Evolutionary conservation across 2,113 vertebrate species (phyloP).

Genomic region (Lates calcarifer): DNA sequence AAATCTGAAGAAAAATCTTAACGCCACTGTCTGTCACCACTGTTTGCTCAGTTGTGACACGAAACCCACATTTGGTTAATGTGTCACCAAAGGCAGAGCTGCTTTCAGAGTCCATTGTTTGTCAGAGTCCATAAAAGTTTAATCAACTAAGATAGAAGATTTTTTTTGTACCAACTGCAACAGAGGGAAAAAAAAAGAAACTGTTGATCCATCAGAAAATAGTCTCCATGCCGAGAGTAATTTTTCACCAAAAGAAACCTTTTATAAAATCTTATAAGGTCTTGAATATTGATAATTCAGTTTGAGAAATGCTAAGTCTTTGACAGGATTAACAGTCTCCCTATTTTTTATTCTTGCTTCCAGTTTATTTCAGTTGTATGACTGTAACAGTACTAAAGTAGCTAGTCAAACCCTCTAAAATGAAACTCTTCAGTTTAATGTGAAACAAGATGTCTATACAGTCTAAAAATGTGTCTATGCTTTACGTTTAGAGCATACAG

Average conservation of each 20-base stretch:
- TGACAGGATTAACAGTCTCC: not conserved
- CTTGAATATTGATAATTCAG: not conserved
- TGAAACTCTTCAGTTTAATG: not conserved
- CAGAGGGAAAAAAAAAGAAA: not conserved
- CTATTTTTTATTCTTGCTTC: not conserved
- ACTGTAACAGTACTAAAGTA: not conserved
- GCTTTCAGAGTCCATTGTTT: not conserved
- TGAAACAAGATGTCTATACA: too few relatives aligned
- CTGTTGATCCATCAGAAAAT: not conserved
- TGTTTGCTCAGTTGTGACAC: not conserved
- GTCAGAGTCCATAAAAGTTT: not conserved
- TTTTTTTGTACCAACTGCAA: not conserved
- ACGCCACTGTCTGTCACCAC: too few relatives aligned
- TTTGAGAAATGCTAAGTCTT: not conserved
- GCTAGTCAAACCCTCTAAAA: too few relatives aligned
- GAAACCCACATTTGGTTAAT: not conserved
- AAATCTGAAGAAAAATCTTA: not conserved
- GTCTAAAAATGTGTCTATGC: not conserved
- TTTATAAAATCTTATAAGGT: not conserved
- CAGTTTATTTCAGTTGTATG: not conserved
- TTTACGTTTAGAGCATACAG: not conserved
- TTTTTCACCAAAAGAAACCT: conserved; percentile 2
- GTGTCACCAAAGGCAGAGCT: not conserved
- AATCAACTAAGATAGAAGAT: not conserved
- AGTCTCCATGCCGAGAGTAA: too few relatives aligned